Evolutionary conservation across 2,113 vertebrate genomes (phyloP).

Genomic region (Bos taurus): DNA sequence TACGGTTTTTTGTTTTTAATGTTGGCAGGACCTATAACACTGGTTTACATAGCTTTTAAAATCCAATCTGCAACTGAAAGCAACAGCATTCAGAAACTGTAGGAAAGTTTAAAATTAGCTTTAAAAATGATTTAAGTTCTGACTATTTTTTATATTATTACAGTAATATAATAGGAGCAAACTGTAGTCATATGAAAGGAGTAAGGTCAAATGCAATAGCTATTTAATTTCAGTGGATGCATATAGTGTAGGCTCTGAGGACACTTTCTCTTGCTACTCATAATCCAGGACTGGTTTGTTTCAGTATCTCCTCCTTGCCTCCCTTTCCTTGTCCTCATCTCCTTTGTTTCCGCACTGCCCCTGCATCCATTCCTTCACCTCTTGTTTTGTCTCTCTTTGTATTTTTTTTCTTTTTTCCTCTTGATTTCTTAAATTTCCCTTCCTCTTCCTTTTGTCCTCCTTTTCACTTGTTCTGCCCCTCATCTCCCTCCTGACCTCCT

Average conservation of each 20-base stretch:
- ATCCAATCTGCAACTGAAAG: not conserved
- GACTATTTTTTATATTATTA: not conserved
- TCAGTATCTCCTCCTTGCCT: not conserved
- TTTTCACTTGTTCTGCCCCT: not conserved
- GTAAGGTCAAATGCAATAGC: not conserved
- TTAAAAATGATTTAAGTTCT: conserved; percentile 10
- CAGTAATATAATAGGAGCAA: not conserved
- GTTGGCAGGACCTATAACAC: not conserved
- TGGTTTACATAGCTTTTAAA: conserved; percentile 27
- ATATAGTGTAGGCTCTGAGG: not conserved
- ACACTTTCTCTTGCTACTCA: not conserved
- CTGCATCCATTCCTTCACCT: not conserved
- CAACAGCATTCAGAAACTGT: not conserved
- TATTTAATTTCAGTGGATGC: not conserved
- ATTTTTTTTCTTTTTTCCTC: not conserved
- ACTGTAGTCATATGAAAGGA: not conserved
- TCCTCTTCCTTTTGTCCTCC: not conserved
- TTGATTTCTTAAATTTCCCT: not conserved
- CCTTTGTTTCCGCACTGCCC: not conserved
- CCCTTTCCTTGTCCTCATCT: not conserved
- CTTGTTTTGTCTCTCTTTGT: not conserved
- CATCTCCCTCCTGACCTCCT: not conserved
- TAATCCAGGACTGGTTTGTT: not conserved
- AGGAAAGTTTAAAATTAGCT: not conserved
- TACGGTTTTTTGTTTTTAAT: not conserved